phyloP scores from a whole-genome alignment of 2,888 invertebrate species.

The Polydesmus complanatus region DNA sequence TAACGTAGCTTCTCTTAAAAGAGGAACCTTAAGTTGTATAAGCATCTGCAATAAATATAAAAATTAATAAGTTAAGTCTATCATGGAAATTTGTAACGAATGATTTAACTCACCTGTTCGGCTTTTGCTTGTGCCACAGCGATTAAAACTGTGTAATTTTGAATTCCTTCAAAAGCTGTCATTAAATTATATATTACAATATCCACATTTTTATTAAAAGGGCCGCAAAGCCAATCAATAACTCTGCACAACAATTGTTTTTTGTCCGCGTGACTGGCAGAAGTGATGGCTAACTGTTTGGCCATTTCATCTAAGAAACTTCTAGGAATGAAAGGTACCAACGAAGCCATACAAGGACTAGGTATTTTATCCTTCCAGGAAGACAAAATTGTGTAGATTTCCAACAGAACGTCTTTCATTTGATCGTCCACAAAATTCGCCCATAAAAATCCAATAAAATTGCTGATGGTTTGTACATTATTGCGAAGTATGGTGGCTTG shows the following conservation, averaged over 20 bases:
- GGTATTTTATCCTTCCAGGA: not conserved
- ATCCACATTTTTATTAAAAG: conserved; percentile 5
- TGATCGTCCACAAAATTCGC: not conserved
- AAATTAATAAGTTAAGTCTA: not conserved
- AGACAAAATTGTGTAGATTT: conserved; percentile 5
- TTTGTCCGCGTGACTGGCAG: not conserved
- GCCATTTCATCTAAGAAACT: conserved; percentile 3
- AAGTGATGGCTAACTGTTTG: not conserved
- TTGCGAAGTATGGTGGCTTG: not conserved
- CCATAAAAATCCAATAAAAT: not conserved
- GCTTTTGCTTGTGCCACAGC: conserved; percentile 4
- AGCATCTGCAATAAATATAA: not conserved
- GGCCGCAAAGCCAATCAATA: conserved; percentile 5
- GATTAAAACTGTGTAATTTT: conserved; percentile 4
- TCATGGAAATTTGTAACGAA: not conserved
- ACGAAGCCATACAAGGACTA: conserved; percentile 2
- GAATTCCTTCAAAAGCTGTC: not conserved
- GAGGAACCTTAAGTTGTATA: not conserved
- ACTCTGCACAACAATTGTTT: not conserved
- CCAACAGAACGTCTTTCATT: not conserved
- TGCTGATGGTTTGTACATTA: conserved; percentile 3
- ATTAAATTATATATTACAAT: conserved; percentile 1
- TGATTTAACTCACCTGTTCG: not conserved
- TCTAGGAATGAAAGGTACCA: not conserved
- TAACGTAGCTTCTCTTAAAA: conserved; percentile 1